Percentiles rank a stretch among this genome's conserved stretches.
Evolutionary conservation across 2,113 vertebrate species (phyloP).

Genomic region (Melanerpes formicivorus): DNA sequence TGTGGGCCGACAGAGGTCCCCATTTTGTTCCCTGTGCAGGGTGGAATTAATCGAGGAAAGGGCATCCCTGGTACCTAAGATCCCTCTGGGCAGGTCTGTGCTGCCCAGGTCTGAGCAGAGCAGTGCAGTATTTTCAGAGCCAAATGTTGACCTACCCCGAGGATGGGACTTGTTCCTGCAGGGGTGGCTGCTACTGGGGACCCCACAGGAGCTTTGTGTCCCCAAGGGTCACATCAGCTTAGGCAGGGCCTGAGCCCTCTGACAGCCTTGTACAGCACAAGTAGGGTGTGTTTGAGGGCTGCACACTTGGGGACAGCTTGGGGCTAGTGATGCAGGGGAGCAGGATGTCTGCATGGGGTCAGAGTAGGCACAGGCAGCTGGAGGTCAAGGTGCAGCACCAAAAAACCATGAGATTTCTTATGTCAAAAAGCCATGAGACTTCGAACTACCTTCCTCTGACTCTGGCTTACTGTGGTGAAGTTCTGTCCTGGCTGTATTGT

Average conservation of each 20-base stretch:
- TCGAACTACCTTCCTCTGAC: not conserved
- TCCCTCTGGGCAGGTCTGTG: not conserved
- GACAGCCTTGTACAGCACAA: not conserved
- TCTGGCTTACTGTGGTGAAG: not conserved
- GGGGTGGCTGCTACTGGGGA: not conserved
- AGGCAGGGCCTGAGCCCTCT: not conserved
- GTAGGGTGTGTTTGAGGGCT: not conserved
- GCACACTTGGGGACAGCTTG: not conserved
- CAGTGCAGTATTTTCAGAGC: not conserved
- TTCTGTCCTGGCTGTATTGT: not conserved
- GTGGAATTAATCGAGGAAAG: not conserved
- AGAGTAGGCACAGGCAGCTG: not conserved
- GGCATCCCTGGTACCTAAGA: not conserved
- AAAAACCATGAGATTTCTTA: not conserved
- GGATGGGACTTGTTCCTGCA: not conserved
- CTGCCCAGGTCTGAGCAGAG: not conserved
- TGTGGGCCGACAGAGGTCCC: not conserved
- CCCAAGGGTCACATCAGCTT: not conserved
- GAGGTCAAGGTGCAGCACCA: not conserved
- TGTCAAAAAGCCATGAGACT: not conserved
- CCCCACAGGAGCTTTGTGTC: not conserved
- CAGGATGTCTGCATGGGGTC: not conserved
- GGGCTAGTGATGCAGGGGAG: not conserved
- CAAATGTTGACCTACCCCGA: not conserved
- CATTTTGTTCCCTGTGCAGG: fast-evolving